A percentile compares a stretch with the other conserved stretches of the same genome.
Evolutionary conservation across 2,113 vertebrate species (phyloP).

Genomic region (Indri indri): DNA sequence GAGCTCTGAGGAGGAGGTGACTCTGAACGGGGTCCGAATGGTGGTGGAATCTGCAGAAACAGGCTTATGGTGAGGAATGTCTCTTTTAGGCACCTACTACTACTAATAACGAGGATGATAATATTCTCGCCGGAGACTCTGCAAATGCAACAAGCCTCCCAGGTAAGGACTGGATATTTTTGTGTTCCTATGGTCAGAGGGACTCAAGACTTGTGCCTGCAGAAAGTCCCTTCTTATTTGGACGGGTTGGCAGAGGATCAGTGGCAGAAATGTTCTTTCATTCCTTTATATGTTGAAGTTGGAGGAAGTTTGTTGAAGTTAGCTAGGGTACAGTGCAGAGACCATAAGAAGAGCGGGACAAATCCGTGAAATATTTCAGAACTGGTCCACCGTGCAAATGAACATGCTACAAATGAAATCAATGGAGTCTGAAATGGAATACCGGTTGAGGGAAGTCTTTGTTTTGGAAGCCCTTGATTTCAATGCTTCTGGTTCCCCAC

Average conservation of each 20-base stretch:
- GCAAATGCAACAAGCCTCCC: constrained; percentile 7
- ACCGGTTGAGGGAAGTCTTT: neutral
- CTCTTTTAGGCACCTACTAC: constrained; percentile 16
- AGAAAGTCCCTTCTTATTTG: neutral
- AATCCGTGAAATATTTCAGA: neutral
- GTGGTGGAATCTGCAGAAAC: neutral
- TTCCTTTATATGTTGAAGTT: too few species aligned
- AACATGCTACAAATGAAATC: neutral
- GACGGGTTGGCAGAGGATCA: neutral
- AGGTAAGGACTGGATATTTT: constrained; percentile 33
- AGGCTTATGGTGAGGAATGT: neutral
- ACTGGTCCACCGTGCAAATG: neutral
- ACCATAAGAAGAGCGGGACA: fast-evolving
- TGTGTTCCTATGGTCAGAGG: neutral
- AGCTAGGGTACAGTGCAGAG: neutral
- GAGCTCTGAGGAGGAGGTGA: neutral
- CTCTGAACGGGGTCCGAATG: neutral
- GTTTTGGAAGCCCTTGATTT: neutral
- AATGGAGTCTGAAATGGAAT: neutral
- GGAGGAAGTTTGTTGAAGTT: neutral
- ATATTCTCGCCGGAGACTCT: neutral
- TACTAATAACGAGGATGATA: neutral
- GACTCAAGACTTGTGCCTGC: neutral
- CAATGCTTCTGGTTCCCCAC: neutral
- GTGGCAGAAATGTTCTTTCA: neutral